Base-by-base conservation (phyloP, 1,140 invertebrate genomes). In the Hesperophylax magnus region DNA sequence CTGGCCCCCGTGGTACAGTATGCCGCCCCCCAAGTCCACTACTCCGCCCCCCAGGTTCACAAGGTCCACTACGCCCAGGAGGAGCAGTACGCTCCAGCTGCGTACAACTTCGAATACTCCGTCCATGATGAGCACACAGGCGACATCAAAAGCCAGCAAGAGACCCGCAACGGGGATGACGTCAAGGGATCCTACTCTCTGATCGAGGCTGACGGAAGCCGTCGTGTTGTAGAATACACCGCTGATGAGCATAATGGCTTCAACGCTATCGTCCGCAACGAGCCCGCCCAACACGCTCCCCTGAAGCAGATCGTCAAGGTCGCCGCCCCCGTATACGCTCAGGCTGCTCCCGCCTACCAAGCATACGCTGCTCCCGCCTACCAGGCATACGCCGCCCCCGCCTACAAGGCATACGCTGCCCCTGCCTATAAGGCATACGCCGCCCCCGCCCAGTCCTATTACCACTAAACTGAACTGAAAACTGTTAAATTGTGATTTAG, bases 231-330 rank as follows among this genome's bases (percentile, higher is more conserved):
- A 61, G 92, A 94, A 47, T 95, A 95, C 88, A 94, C 93, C 34
- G 93, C 94, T 76, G 94, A 94, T 85, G 91, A 93, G 34, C 91
- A 94, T 85, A 93, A 91, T 84, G 94, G 94, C 82, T 94, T 94
- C 86, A 92, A 94, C 87, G 94, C 94, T 0, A 87, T 93, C 20
- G 91, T 95, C 4, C 90, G 89, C 61, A 89, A 91, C 3, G 92
- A 93, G 84, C 88, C 90, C 3, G 87, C 89, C 20, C 86, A 89
- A 52, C 87, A 89, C 22, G 72, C 58, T 24, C 18, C 20, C 69
- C n/a, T 53, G 0, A 83, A 86, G 82, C 91, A 92, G 0, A 88
- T 87, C 4, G 80, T 90, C 7, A 80, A 80, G 78, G 85, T 87
- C 39, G 81, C 85, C 1, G 84, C 85, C 75, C 67, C 69, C 69